Percentiles rank a stretch among this genome's conserved stretches.
phyloP scores from a whole-genome alignment of 1,140 invertebrate species.

The Pissodes strobi region DNA sequence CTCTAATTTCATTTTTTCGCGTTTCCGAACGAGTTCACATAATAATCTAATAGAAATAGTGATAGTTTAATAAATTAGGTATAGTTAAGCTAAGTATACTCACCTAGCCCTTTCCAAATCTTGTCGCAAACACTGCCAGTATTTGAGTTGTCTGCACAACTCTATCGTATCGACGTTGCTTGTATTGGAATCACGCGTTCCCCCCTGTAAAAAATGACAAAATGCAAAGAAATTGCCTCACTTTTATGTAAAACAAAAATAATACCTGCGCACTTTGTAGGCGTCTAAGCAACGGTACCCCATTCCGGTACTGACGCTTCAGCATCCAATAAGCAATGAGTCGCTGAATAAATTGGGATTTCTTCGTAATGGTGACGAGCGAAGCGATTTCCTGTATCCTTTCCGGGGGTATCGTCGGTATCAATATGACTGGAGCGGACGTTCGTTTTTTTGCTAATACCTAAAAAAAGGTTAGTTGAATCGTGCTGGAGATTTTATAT shows the following conservation, averaged over 20 bases:
- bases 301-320: slow-evolving; percentile 93
- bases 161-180: slow-evolving; percentile 66
- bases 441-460: slow-evolving; percentile 80
- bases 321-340: slow-evolving; percentile 93
- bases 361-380: slow-evolving; percentile 71
- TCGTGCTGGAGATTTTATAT: no score
- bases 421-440: slow-evolving; percentile 87
- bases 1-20: slow-evolving; percentile 93
- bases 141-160: slow-evolving; percentile 86
- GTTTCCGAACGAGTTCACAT: slow-evolving; percentile 92
- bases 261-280: slow-evolving; percentile 70
- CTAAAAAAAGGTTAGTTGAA: no score
- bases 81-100: not conserved
- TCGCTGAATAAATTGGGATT: slow-evolving; percentile 85
- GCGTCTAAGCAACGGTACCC: slow-evolving; percentile 89
- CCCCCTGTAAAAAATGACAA: slow-evolving; percentile 48
- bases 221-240: not conserved
- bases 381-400: slow-evolving; percentile 83
- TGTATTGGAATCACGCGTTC: slow-evolving; percentile 47
- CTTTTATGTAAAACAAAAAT: no score
- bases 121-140: slow-evolving; percentile 93
- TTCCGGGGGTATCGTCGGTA: slow-evolving; percentile 92
- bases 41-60: slow-evolving; percentile 61
- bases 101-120: slow-evolving; percentile 88
- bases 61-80: not conserved